Conservation (phyloP, 2,888 invertebrate genomes). For the Thelaira solivaga region DNA sequence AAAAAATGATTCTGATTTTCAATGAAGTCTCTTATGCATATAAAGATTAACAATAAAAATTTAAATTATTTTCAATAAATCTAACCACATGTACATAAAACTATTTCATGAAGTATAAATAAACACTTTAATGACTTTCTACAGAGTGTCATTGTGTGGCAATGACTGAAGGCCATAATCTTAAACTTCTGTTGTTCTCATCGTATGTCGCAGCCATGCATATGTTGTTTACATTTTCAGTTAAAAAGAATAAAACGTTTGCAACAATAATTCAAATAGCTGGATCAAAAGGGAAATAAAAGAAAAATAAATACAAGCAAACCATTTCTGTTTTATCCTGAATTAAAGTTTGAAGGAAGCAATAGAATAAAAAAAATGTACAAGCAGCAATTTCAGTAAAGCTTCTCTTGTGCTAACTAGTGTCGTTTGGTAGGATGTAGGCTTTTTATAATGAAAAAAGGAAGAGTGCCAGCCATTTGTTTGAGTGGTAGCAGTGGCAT, state of each 20-base stretch:
- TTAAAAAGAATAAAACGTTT: slow-evolving; percentile 38
- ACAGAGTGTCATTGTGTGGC: slow-evolving; percentile 53
- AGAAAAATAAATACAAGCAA: neutral
- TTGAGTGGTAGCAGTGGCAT: slow-evolving; percentile 12
- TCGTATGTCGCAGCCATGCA: neutral
- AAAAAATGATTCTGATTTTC: too few relatives aligned
- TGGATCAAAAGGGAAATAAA: neutral
- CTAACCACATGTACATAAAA: neutral
- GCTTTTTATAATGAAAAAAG: neutral
- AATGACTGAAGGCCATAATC: slow-evolving; percentile 47
- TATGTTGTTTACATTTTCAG: slow-evolving; percentile 45
- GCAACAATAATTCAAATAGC: slow-evolving; percentile 6
- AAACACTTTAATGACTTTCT: slow-evolving; percentile 44
- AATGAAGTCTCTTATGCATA: too few relatives aligned
- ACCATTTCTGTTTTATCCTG: neutral
- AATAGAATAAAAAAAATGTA: neutral
- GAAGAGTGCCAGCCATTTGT: neutral
- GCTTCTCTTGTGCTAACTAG: neutral
- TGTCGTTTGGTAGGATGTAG: neutral
- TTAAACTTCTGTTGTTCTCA: slow-evolving; percentile 33
- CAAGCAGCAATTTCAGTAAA: neutral
- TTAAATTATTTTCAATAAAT: too few relatives aligned
- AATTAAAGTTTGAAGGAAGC: neutral
- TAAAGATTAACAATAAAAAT: too few relatives aligned
- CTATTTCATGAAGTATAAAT: neutral